phyloP scores from a whole-genome alignment of 2,113 vertebrate species.

The Hiodon alosoides region DNA sequence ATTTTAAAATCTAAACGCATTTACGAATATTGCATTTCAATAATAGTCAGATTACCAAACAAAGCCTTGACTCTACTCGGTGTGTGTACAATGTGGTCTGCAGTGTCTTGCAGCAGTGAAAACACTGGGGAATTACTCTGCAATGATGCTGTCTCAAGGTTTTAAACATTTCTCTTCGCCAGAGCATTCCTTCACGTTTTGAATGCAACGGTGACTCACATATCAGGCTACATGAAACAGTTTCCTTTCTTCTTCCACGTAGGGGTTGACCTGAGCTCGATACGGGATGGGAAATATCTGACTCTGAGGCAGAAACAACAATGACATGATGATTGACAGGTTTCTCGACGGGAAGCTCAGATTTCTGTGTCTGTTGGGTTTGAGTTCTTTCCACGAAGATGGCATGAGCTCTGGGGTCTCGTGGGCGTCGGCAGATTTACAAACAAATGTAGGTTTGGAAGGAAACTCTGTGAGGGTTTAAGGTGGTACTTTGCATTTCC shows the following conservation, averaged over 20 bases:
- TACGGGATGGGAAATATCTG: not conserved
- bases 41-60: too few species aligned
- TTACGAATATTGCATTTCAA: too few species aligned
- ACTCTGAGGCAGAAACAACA: constrained; percentile 22
- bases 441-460: constrained; percentile 13
- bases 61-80: too few species aligned
- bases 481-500: constrained; percentile 44
- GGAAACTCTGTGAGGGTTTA: constrained; percentile 44
- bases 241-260: not conserved
- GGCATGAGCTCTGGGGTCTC: constrained; percentile 14
- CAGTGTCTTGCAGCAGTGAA: too few species aligned
- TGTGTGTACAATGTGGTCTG: too few species aligned
- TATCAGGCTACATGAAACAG: not conserved
- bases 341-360: constrained; percentile 17
- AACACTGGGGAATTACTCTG: not conserved
- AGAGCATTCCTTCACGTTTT: not conserved
- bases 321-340: constrained; percentile 42
- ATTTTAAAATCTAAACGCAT: too few species aligned
- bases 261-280: constrained; percentile 33
- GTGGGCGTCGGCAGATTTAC: constrained; percentile 27
- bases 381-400: constrained; percentile 37
- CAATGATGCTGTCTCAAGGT: not conserved
- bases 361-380: constrained; percentile 24
- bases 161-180: not conserved
- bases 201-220: constrained; percentile 16